These are phyloP conservation scores for Aphrophora alni DNA, from an alignment of 2,888 invertebrate species.

Conservation along the genomic window DNA sequence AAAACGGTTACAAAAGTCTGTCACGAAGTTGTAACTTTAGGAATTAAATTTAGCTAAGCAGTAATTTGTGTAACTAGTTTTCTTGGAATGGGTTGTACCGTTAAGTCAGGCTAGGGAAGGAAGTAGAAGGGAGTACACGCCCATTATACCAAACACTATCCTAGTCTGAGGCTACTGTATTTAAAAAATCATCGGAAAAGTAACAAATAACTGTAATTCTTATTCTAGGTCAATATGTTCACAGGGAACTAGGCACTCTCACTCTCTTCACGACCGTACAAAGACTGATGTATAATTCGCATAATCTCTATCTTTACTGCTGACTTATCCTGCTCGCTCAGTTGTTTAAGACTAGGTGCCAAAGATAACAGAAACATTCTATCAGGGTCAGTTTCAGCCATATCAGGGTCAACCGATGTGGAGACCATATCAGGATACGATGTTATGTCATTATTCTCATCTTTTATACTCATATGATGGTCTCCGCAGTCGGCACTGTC, in stretches of 20 bases:
- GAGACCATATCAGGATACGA: neutral
- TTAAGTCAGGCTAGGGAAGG: too few relatives aligned
- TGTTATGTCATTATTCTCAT: neutral
- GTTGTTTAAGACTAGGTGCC: neutral
- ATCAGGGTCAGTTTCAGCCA: neutral
- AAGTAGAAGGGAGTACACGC: too few relatives aligned
- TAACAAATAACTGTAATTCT: too few relatives aligned
- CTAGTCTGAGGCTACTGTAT: too few relatives aligned
- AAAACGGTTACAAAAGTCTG: too few relatives aligned
- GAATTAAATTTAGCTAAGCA: too few relatives aligned
- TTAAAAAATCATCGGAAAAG: too few relatives aligned
- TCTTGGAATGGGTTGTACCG: too few relatives aligned
- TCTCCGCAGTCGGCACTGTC: neutral
- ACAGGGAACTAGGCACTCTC: neutral
- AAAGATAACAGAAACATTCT: neutral
- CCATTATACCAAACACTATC: too few relatives aligned
- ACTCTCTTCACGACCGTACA: neutral
- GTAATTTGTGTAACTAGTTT: too few relatives aligned
- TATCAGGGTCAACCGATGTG: neutral
- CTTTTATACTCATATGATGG: neutral
- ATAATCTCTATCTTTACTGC: neutral
- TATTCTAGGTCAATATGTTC: too few relatives aligned
- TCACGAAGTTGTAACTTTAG: too few relatives aligned
- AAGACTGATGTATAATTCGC: neutral
- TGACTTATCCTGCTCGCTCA: neutral